Evolutionary conservation across 2,113 vertebrate genomes (phyloP).

Genomic region (Crotalus helleri): DNA sequence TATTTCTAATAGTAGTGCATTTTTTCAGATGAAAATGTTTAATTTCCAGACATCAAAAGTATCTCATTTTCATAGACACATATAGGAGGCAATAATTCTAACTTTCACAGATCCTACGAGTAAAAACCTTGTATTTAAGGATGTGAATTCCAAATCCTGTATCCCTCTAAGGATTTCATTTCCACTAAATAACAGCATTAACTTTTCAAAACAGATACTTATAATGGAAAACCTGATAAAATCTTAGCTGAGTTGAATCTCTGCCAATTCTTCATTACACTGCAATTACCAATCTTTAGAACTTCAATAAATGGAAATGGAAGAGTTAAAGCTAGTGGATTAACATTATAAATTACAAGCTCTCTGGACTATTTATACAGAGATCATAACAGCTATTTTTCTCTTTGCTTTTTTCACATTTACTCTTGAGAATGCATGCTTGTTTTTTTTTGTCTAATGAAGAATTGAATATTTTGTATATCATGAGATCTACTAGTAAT

Average conservation of each 20-base stretch:
- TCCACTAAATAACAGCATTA: neutral
- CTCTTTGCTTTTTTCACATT: neutral
- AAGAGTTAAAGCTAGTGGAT: conserved; percentile 8
- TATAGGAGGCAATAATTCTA: neutral
- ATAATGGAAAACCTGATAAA: conserved; percentile 29
- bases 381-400: neutral
- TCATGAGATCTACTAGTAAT: neutral
- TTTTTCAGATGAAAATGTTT: neutral
- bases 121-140: fast-evolving
- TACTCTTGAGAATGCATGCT: neutral
- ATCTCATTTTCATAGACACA: neutral
- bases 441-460: neutral
- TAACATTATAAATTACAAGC: conserved; percentile 8
- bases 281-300: neutral
- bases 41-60: neutral
- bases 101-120: neutral
- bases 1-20: neutral
- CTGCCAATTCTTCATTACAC: neutral
- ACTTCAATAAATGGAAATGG: neutral
- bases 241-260: neutral
- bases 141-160: neutral
- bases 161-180: neutral
- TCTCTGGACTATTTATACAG: neutral
- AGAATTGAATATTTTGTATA: neutral
- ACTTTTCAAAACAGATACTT: conserved; percentile 23